Conservation (phyloP, 2,797 vertebrate species). For the Saxicola maurus region DNA sequence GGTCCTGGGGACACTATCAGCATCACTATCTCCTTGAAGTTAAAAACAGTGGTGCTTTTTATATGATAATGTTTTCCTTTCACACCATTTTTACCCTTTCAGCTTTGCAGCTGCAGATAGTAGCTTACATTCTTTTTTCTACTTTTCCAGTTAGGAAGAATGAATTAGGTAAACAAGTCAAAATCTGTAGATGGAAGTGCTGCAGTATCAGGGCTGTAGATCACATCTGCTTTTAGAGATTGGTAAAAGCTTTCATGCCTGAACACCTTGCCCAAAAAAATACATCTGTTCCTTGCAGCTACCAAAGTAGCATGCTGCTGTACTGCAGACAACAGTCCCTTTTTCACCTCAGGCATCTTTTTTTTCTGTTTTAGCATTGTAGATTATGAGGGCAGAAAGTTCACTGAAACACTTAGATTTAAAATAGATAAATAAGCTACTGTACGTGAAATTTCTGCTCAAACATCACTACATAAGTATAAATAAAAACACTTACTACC, state of each 20-base stretch:
- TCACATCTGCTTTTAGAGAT: background rate
- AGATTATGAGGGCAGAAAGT: background rate
- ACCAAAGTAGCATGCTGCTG: background rate
- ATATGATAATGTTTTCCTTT: background rate
- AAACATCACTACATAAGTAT: background rate
- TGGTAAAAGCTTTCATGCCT: background rate
- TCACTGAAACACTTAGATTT: background rate
- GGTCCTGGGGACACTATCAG: background rate
- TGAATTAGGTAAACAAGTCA: background rate
- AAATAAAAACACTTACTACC: background rate
- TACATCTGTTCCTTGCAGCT: background rate
- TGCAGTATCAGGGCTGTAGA: background rate
- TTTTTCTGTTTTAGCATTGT: background rate
- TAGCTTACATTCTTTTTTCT: background rate
- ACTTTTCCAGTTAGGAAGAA: background rate
- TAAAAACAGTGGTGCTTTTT: background rate
- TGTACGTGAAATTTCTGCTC: background rate
- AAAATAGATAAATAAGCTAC: background rate
- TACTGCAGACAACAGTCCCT: background rate
- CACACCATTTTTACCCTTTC: background rate
- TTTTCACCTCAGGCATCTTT: background rate
- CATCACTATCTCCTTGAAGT: background rate
- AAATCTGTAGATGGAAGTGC: background rate
- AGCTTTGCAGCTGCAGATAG: background rate
- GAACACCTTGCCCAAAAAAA: background rate